Evolutionary conservation across 35 echinoderm and acorn worm genomes (phyloP), one percentile per base, ranked within the genome.

Genomic region (Patiria miniata): DNA sequence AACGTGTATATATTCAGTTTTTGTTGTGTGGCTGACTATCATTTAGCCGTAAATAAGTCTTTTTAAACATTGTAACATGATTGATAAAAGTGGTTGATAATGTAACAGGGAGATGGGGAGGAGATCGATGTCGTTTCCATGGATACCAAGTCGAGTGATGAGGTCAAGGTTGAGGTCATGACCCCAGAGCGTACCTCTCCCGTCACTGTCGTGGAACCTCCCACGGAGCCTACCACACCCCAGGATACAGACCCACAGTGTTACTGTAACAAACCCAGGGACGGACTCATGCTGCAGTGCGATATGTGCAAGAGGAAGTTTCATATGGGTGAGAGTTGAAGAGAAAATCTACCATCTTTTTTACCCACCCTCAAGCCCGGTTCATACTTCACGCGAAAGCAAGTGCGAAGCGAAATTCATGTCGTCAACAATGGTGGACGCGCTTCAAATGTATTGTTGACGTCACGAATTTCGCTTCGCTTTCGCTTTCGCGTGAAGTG

Each of bases 111-210:
- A 61, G 93, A 95, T 56, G 60, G 60, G 65, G 93, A 95, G 78
- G 93, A 95, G 42, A 95, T 95, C 79, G 93, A 95, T 91, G 93
- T 95, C 77, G 93, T 95, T 81, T 95, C 93, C 30, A 95, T 89
- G 85, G 93, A 95, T 51, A 88, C 93, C 51, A 93, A 89, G 37
- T 79, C 92, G 44, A 32, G 85, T 22, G 69, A 58, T 29, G 33
- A 83, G 40, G 34, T 44, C 26, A 87, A 50, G 42, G 38, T 18
- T 51, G 68, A 78, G 26, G 73, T 37, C 21, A 77, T 39, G 15
- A 84, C 36, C 51, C 40, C 80, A 26, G 78, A 77, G 34, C 36
- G 36, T 22, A 86, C 14, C 58, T 86, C 36, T 42, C 68, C 73
- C 81, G 83, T 53, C 10, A 28, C 29, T 29, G 40, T 87, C n/a